These are phyloP conservation scores for Cranoglanis bouderius DNA, from an alignment of 2,113 vertebrate species.

Conservation along the genomic window DNA sequence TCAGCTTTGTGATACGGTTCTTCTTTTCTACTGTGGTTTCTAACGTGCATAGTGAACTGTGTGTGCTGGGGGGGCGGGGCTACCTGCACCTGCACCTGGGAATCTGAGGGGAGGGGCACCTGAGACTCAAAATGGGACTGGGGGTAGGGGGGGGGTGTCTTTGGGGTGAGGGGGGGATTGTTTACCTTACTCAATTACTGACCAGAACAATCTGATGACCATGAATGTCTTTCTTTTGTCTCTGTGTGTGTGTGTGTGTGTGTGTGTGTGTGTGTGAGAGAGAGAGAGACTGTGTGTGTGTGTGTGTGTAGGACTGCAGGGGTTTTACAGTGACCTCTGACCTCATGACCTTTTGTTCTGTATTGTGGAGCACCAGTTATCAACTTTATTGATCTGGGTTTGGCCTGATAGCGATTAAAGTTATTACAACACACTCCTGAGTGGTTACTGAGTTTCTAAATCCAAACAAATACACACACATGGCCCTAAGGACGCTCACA, in stretches of 20 bases:
- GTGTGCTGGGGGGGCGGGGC: conserved; percentile 62
- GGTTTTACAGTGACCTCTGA: conserved; percentile 63
- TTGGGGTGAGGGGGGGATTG: conserved; percentile 33
- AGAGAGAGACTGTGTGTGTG: conserved; percentile 25
- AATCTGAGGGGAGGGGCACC: conserved; percentile 56
- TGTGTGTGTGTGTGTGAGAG: conserved; percentile 13
- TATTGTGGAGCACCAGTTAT: conserved; percentile 77
- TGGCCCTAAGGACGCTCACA: not conserved
- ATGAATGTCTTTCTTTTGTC: conserved; percentile 75
- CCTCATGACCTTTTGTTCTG: conserved; percentile 69
- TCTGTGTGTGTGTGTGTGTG: not conserved
- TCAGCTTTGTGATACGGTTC: conserved; percentile 74
- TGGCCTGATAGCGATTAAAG: conserved; percentile 77
- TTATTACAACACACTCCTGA: conserved; percentile 47
- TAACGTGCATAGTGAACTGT: conserved; percentile 73
- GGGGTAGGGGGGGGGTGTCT: conserved; percentile 41
- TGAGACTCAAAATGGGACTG: conserved; percentile 51
- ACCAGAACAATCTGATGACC: conserved; percentile 77
- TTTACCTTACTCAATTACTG: conserved; percentile 70
- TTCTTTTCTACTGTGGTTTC: conserved; percentile 79
- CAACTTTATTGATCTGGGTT: conserved; percentile 73
- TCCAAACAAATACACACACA: not conserved
- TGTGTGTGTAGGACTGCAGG: conserved; percentile 52
- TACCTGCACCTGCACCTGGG: not conserved
- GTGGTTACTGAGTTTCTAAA: not conserved